A percentile compares a stretch with the other conserved stretches of the same genome.
Conservation (phyloP, 2,888 invertebrate species). For the Orthosia gracilis region DNA sequence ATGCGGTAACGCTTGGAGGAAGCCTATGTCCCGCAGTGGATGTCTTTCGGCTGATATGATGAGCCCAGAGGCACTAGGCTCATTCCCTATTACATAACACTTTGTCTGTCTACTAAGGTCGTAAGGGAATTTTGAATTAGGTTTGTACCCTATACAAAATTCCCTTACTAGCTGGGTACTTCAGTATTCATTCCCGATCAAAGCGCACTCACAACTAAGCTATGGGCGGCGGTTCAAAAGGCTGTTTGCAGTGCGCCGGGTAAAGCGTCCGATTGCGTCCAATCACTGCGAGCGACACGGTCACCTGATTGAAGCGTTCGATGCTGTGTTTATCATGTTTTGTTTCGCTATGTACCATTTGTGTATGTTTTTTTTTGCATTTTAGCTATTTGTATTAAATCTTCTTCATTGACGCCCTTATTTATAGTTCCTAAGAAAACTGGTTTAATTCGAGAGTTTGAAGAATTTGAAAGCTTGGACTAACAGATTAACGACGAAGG, state of each 20-base stretch:
- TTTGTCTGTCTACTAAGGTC: too few relatives aligned
- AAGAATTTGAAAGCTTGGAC: too few relatives aligned
- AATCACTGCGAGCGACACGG: conserved; percentile 71
- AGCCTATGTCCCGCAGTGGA: too few relatives aligned
- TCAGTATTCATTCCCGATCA: conserved; percentile 31
- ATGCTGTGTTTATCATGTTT: conserved; percentile 44
- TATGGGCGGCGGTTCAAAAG: conserved; percentile 40
- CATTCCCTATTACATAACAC: too few relatives aligned
- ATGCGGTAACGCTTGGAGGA: too few relatives aligned
- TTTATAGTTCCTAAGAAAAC: too few relatives aligned
- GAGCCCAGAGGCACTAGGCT: too few relatives aligned
- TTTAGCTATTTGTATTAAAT: background rate
- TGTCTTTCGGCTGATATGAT: too few relatives aligned
- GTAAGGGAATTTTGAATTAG: too few relatives aligned
- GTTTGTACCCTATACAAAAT: background rate
- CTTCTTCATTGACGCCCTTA: too few relatives aligned
- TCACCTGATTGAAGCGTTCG: conserved; percentile 73
- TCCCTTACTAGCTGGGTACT: background rate
- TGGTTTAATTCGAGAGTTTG: too few relatives aligned
- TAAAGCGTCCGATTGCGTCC: conserved; percentile 70
- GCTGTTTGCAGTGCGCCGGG: conserved; percentile 56
- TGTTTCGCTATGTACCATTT: conserved; percentile 35
- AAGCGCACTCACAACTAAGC: conserved; percentile 14
- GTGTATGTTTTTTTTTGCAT: conserved; percentile 4
- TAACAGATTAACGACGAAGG: too few relatives aligned